Evolutionary conservation across 2,113 vertebrate genomes (phyloP).

Genomic region (Nothocercus nigrocapillus): DNA sequence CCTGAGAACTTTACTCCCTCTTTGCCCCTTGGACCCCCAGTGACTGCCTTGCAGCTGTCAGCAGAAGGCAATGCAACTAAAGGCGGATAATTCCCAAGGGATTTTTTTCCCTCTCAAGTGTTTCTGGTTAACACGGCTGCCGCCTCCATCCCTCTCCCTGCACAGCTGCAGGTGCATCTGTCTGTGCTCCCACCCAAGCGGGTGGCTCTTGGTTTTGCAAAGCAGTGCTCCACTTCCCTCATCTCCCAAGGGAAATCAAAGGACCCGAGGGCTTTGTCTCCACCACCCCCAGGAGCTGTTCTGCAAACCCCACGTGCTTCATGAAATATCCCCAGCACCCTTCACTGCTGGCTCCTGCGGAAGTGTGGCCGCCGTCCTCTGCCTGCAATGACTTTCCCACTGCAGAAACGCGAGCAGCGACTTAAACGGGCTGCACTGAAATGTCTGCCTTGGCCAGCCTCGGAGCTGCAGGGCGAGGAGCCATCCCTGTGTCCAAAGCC

Average conservation of each 20-base stretch:
- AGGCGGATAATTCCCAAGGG: constrained; percentile 53
- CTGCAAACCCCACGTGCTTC: neutral
- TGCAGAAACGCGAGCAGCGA: no score
- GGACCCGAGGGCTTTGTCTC: neutral
- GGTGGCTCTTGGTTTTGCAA: neutral
- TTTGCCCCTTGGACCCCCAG: constrained; percentile 22
- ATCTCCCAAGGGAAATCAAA: neutral
- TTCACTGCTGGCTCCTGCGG: no score
- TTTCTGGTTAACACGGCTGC: neutral
- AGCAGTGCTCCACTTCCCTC: neutral
- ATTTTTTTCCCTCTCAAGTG: neutral
- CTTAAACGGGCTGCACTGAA: no score
- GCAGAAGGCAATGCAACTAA: constrained; percentile 26
- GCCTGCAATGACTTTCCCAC: no score
- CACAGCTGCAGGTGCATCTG: neutral
- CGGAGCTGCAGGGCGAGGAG: no score
- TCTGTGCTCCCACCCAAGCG: neutral
- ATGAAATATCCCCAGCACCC: neutral
- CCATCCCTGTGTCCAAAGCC: no score
- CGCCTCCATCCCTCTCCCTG: neutral
- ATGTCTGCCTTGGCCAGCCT: no score
- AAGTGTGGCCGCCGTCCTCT: no score
- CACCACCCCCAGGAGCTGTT: no score
- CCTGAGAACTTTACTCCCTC: neutral
- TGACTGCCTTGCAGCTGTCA: constrained; percentile 1